Conservation (phyloP, 2,113 vertebrate genomes). For the Gobio gobio region DNA sequence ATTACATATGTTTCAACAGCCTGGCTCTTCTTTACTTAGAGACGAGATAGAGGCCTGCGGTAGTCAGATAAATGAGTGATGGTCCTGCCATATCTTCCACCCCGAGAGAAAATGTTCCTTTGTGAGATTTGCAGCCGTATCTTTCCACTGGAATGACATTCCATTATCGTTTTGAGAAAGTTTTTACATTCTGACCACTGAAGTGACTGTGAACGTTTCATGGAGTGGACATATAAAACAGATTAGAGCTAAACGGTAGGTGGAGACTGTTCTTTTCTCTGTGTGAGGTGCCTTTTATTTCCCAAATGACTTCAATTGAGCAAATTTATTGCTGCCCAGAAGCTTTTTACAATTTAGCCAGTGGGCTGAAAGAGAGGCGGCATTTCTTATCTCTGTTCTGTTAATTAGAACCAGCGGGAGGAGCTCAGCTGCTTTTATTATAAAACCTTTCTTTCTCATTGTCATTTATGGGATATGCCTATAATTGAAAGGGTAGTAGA, state of each 20-base stretch:
- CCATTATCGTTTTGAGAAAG: constrained; percentile 14
- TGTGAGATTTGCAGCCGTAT: constrained; percentile 22
- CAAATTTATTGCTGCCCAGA: constrained; percentile 30
- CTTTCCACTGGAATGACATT: constrained; percentile 7
- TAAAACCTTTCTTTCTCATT: not conserved
- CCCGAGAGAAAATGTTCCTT: constrained; percentile 9
- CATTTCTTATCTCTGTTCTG: constrained; percentile 28
- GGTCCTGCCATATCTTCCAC: constrained; percentile 13
- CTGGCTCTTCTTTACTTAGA: constrained; percentile 28
- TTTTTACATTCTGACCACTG: constrained; percentile 33
- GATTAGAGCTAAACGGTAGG: constrained; percentile 10
- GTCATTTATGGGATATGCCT: constrained; percentile 8
- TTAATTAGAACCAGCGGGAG: constrained; percentile 28
- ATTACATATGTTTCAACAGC: constrained; percentile 32
- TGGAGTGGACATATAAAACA: constrained; percentile 13
- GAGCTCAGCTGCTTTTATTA: not conserved
- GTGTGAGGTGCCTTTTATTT: constrained; percentile 2
- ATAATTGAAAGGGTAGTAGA: constrained; percentile 20
- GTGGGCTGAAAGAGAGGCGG: constrained; percentile 17
- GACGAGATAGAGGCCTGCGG: constrained; percentile 39
- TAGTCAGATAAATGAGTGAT: constrained; percentile 40
- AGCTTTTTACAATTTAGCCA: constrained; percentile 21
- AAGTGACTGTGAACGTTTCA: constrained; percentile 26
- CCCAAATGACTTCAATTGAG: constrained; percentile 24
- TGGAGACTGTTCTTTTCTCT: constrained; percentile 2